These are phyloP conservation scores for Brassicogethes aeneus DNA, from an alignment of 2,888 invertebrate genomes.

Conservation along the genomic window DNA sequence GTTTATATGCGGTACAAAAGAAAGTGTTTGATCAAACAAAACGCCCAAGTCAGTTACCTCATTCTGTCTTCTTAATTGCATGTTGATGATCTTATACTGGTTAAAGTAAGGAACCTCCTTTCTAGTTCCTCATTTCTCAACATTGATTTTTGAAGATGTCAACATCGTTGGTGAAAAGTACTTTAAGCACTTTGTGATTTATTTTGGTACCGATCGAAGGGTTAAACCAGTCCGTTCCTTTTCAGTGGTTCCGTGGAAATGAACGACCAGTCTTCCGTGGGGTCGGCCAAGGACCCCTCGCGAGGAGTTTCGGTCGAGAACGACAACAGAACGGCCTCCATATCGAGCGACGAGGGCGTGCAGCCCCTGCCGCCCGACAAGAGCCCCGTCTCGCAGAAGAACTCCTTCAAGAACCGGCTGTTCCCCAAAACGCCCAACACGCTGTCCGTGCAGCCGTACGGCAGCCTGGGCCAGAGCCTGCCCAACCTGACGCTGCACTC, in stretches of 20 bases:
- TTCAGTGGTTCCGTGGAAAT: conserved; percentile 57
- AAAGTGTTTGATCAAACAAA: no score
- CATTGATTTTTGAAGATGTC: no score
- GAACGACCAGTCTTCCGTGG: conserved; percentile 49
- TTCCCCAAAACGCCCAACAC: conserved; percentile 55
- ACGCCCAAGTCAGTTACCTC: no score
- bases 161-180: no score
- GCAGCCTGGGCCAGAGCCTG: conserved; percentile 67
- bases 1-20: no score
- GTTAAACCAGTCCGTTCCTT: no score
- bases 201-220: no score
- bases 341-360: conserved; percentile 55
- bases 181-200: no score
- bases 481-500: conserved; percentile 58
- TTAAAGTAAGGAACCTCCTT: no score
- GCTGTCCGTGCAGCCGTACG: conserved; percentile 63
- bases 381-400: conserved; percentile 38
- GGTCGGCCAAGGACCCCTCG: conserved; percentile 42
- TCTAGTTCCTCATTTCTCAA: no score
- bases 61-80: no score
- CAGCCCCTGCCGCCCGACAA: conserved; percentile 41
- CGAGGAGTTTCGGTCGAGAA: conserved; percentile 54
- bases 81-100: no score
- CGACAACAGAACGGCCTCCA: conserved; percentile 53
- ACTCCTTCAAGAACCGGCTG: conserved; percentile 36